Evolutionary conservation across 2,888 invertebrate species (phyloP).

Genomic region (Caenorhabditis sulstoni): DNA sequence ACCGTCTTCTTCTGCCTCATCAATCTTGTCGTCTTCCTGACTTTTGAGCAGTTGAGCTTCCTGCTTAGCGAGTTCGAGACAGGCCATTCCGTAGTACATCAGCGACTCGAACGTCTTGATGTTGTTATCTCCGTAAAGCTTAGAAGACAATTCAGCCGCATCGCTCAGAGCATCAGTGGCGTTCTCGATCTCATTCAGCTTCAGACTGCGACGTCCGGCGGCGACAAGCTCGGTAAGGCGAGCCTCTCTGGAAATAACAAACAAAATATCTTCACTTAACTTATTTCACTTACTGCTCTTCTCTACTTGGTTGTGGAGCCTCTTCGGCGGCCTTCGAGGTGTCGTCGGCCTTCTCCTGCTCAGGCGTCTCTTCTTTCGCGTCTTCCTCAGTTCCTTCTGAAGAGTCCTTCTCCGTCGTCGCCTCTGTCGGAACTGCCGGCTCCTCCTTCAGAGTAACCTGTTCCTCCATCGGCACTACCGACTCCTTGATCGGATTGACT

Average conservation of each 20-base stretch:
- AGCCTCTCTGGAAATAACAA: no score
- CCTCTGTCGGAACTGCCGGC: no score
- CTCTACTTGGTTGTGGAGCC: not conserved
- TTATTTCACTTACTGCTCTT: slow-evolving; percentile 17
- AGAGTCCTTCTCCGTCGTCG: no score
- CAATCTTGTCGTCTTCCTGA: not conserved
- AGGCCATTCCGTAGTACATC: slow-evolving; percentile 88
- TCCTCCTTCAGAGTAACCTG: no score
- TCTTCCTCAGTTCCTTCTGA: no score
- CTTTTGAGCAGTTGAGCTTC: slow-evolving; percentile 88
- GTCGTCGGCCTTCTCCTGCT: no score
- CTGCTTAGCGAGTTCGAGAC: slow-evolving; percentile 89
- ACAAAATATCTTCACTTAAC: no score
- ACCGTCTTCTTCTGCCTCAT: not conserved
- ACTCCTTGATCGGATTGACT: no score
- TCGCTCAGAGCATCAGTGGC: slow-evolving; percentile 34
- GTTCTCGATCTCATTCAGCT: slow-evolving; percentile 6
- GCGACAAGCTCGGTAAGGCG: slow-evolving; percentile 19
- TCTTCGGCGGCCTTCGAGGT: no score
- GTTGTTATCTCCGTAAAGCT: slow-evolving; percentile 88
- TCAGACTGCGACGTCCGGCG: slow-evolving; percentile 34
- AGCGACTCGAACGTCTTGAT: slow-evolving; percentile 93
- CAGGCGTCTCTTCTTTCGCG: no score
- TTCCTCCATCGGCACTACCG: no score
- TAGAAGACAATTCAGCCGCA: slow-evolving; percentile 43